These are phyloP conservation scores for Epinotia brunnichana DNA, from an alignment of 2,888 invertebrate genomes.

Conservation along the genomic window DNA sequence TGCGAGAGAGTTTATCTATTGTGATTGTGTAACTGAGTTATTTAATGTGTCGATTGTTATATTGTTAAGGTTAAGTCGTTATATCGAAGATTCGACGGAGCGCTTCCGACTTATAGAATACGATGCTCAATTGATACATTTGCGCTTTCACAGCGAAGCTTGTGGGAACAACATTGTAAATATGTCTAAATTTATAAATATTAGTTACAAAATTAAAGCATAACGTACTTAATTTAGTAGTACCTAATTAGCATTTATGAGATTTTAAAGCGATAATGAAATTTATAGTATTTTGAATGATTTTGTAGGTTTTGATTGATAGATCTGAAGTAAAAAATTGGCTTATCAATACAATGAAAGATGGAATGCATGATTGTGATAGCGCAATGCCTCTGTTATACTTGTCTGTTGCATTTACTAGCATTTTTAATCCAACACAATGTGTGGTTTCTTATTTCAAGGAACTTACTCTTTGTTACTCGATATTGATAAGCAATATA, in stretches of 20 bases:
- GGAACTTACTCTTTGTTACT: constrained; percentile 79
- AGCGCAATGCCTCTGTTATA: constrained; percentile 77
- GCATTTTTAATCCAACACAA: constrained; percentile 77
- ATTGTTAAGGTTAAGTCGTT: constrained; percentile 62
- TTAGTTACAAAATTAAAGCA: constrained; percentile 74
- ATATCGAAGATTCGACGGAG: constrained; percentile 61
- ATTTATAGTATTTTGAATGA: constrained; percentile 76
- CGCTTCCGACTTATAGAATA: constrained; percentile 70
- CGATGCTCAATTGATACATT: constrained; percentile 79
- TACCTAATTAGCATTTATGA: constrained; percentile 81
- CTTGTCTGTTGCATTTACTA: constrained; percentile 81
- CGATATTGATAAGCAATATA: constrained; percentile 83
- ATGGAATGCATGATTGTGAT: constrained; percentile 69
- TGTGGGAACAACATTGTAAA: constrained; percentile 75
- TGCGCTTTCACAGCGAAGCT: constrained; percentile 80
- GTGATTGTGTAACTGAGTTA: constrained; percentile 79
- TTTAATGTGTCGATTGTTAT: constrained; percentile 79
- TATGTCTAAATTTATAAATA: constrained; percentile 77
- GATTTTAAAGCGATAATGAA: constrained; percentile 70
- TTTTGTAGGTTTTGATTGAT: constrained; percentile 71
- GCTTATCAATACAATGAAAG: constrained; percentile 64
- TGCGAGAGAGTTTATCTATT: constrained; percentile 66
- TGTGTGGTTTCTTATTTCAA: constrained; percentile 73
- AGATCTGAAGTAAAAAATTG: constrained; percentile 74
- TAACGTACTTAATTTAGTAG: constrained; percentile 72